These are phyloP conservation scores for Acanthosoma haemorrhoidale DNA, from an alignment of 2,888 invertebrate genomes.

Conservation along the genomic window DNA sequence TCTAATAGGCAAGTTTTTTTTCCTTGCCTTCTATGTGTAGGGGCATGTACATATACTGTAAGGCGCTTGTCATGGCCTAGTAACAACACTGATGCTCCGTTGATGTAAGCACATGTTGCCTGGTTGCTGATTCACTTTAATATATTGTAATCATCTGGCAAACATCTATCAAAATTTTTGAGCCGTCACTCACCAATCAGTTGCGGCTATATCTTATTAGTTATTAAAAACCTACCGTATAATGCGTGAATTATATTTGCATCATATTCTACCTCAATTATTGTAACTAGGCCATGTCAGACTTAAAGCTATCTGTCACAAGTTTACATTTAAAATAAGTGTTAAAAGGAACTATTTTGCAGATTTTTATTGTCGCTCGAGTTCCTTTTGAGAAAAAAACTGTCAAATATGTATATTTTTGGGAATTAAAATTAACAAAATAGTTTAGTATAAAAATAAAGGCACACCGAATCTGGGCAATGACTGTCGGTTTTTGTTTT, in stretches of 20 bases:
- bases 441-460: slow-evolving; percentile 27
- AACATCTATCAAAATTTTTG: no score
- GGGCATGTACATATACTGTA: background rate
- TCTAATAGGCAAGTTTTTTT: slow-evolving; percentile 10
- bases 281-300: slow-evolving; percentile 13
- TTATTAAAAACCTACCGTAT: no score
- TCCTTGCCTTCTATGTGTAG: background rate
- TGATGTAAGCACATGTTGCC: background rate
- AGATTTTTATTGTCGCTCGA: background rate
- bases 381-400: slow-evolving; percentile 20
- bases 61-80: slow-evolving; percentile 2
- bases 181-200: no score
- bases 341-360: slow-evolving; percentile 2
- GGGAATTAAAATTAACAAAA: slow-evolving; percentile 21
- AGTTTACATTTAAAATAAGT: background rate
- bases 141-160: no score
- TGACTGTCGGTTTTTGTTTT: slow-evolving; percentile 27
- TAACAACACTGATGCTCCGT: background rate
- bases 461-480: slow-evolving; percentile 28
- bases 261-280: background rate
- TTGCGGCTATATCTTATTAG: no score
- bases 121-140: no score
- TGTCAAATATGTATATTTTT: slow-evolving; percentile 24
- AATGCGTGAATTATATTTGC: no score
- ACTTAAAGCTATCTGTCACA: background rate